These are phyloP conservation scores for Platycnemis pennipes DNA, from an alignment of 2,888 invertebrate species.

Conservation along the genomic window DNA sequence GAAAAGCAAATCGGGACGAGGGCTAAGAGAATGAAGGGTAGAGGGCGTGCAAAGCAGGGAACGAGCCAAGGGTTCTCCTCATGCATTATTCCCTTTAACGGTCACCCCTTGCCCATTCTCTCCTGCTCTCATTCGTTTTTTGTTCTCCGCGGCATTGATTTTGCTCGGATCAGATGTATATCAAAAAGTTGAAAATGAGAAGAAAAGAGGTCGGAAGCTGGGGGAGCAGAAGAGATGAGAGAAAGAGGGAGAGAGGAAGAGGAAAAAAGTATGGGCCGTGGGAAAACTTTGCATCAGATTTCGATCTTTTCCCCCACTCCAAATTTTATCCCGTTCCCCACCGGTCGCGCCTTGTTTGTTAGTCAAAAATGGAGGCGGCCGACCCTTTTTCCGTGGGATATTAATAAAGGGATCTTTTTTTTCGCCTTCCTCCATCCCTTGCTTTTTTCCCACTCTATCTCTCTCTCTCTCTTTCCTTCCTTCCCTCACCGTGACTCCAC, in stretches of 20 bases:
- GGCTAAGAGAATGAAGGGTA: not conserved
- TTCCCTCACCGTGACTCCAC: not conserved
- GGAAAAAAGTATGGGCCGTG: not conserved
- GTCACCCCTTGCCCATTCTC: not conserved
- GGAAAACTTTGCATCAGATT: not conserved
- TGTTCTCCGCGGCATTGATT: constrained; percentile 25
- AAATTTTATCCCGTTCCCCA: not conserved
- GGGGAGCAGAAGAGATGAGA: not conserved
- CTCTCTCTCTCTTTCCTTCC: not conserved
- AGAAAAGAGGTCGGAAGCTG: not conserved
- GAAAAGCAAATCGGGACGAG: not conserved
- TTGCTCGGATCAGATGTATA: constrained; percentile 52
- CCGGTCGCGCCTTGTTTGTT: not conserved
- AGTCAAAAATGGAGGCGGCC: not conserved
- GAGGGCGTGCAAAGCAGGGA: not conserved
- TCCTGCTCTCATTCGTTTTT: not conserved
- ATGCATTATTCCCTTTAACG: constrained; percentile 49
- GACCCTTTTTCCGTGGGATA: not conserved
- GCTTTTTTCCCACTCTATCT: not conserved
- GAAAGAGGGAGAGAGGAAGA: not conserved
- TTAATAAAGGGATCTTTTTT: not conserved
- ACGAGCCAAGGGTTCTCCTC: not conserved
- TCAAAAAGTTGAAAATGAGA: constrained; percentile 47
- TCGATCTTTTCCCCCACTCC: not conserved
- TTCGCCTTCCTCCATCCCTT: not conserved